Evolutionary conservation across 1,140 invertebrate genomes (phyloP), one percentile per base, ranked within the genome.

Genomic region (Dendroctonus ponderosae): DNA sequence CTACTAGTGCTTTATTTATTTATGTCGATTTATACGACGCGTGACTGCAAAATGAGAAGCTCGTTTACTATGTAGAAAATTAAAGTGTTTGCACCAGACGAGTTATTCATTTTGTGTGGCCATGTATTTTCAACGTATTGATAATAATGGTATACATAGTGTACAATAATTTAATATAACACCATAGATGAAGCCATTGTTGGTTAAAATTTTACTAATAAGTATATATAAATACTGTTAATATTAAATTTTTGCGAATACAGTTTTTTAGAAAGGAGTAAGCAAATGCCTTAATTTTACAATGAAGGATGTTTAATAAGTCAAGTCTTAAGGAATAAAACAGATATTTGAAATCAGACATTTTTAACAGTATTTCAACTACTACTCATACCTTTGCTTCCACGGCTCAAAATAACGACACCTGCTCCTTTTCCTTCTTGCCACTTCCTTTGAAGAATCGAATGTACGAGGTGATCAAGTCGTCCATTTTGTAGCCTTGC

Each of bases 401-500:
- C 49, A 48, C 5, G 5, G 40, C 51, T 60, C 49, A 66, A 39
- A 60, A 60, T 52, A 66, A 52, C 9, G 60, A 15, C 7, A 12
- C 38, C 43, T 59, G 38, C 67, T 67, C 49, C 53, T 64, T 70
- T 62, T 68, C 60, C 62, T 58, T 60, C 52, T 57, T 70, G 11
- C 58, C 38, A 63, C 5, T 59, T 39, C 69, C 68, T 52, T 81
- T 79, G 41, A 85, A 74, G 49, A 81, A 82, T 61, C 81, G 79
- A 58, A 85, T 93, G 77, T 97, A 97, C 0, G 94, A 96, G 2
- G 93, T 92, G 71, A 97, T 85, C n/a, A 97, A 83, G 80, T 97
- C 94, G 79, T 97, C 94, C 91, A 97, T 96, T 84, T 97, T 97
- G 80, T 97, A 97, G 40, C 94, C 94, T 74, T 96, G 82, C 2